Evolutionary conservation across 2,888 invertebrate genomes (phyloP), one percentile per base, ranked within the genome.

Genomic region (Parochlus steinenii): DNA sequence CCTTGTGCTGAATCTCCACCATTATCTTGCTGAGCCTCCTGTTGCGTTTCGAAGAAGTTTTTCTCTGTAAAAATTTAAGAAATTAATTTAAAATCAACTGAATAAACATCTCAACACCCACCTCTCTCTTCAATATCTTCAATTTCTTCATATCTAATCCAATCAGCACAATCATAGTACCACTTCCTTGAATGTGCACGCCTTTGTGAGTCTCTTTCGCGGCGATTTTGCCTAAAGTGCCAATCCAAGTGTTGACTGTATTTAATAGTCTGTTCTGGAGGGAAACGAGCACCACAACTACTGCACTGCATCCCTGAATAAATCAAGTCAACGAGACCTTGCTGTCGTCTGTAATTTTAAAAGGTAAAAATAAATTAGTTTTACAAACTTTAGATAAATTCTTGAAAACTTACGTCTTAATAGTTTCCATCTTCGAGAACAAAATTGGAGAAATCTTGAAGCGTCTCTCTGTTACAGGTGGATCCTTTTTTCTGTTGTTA

Each of bases 181-280:
- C 92, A 93, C 48, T 76, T 73, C 3, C 93, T 64, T 18, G 78
- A 77, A 48, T 81, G 79, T 0, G 86, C 82, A 33, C 85, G 76
- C 8, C 85, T 66, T 0, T 79, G 76, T 1, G 82, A 80, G 51
- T 86, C 86, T 43, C 87, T 73, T 47, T 87, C 89, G 36, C 79
- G 68, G 3, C 89, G 64, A 63, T 97, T 97, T 58, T 89, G 86
- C 1, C 90, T 64, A 63, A 97, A 97, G 63, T 98, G 98, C 95
- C 97, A 97, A 63, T 98, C 97, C 40, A 97, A 69, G 62, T 99
- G 98, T 54, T 87, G 85, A 48, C 80, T 82, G 60, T 95, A 98
- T 42, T 81, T 74, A 44, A 80, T 79, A 6, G 82, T 85, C 51
- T 81, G 79, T 58, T 87, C 86, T 0, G 85, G 79, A 10, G 85